Percentiles rank a stretch among this genome's conserved stretches.
Evolutionary conservation across 2,888 invertebrate genomes (phyloP).

Genomic region (Apotomis betuletana): DNA sequence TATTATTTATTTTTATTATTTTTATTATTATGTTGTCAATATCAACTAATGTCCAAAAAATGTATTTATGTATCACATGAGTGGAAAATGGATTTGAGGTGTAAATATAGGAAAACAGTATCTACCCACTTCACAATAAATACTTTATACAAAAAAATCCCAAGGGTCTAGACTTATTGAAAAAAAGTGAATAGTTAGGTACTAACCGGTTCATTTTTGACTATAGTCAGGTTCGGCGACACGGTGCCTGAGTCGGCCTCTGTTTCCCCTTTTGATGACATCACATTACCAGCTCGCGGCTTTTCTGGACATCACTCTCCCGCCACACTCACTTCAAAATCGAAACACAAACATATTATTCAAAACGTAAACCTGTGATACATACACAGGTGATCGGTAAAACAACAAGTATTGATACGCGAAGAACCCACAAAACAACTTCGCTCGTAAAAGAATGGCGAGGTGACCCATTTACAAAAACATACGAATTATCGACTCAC

Average conservation of each 20-base stretch:
- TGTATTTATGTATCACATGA: neutral
- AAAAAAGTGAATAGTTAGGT: constrained; percentile 25
- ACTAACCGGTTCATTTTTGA: constrained; percentile 81
- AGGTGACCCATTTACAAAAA: constrained; percentile 84
- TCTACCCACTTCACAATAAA: constrained; percentile 9
- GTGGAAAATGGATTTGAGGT: neutral
- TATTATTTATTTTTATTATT: too few species aligned
- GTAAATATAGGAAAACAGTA: neutral
- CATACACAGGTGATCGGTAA: constrained; percentile 28
- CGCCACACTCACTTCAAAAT: constrained; percentile 69
- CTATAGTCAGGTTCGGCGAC: constrained; percentile 73
- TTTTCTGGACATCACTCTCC: constrained; percentile 80
- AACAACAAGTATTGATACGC: constrained; percentile 49
- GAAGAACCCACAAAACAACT: constrained; percentile 66
- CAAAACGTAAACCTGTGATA: constrained; percentile 30
- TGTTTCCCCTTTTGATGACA: constrained; percentile 84
- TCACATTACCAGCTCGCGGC: constrained; percentile 79
- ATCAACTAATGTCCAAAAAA: neutral
- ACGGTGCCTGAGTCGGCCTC: constrained; percentile 83
- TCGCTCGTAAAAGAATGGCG: constrained; percentile 78
- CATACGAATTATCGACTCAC: constrained; percentile 79
- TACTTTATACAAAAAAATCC: constrained; percentile 2
- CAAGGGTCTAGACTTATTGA: neutral
- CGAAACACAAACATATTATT: constrained; percentile 58
- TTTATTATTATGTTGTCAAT: too few species aligned